Conservation (phyloP, 2,797 vertebrate genomes). For the Sus cebifrons region DNA sequence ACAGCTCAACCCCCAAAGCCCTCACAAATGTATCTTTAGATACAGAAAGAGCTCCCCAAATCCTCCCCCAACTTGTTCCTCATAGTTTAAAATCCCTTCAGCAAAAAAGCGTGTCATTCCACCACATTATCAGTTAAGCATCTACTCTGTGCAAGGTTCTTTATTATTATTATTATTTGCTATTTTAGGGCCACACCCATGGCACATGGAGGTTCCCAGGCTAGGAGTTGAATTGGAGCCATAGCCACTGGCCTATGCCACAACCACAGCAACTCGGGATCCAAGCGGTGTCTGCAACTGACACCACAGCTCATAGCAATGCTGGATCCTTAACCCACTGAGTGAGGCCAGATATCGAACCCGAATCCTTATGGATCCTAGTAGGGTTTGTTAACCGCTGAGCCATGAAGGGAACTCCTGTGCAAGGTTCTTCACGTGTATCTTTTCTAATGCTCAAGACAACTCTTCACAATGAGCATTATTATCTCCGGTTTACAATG, state of each 20-base stretch:
- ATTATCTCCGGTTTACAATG: conserved; percentile 44
- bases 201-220: too few species aligned
- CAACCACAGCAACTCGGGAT: too few species aligned
- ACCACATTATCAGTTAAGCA: conserved; percentile 22
- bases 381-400: too few species aligned
- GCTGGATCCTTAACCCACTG: too few species aligned
- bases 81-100: conserved; percentile 33
- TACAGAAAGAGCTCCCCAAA: conserved; percentile 23
- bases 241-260: too few species aligned
- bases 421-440: conserved; percentile 16
- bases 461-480: conserved; percentile 18
- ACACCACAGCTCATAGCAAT: too few species aligned
- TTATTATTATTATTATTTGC: neutral
- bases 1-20: conserved; percentile 18
- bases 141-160: neutral
- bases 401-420: neutral
- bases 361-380: too few species aligned
- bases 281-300: too few species aligned
- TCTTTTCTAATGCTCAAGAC: conserved; percentile 46
- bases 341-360: too few species aligned
- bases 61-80: neutral
- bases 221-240: too few species aligned
- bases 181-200: too few species aligned
- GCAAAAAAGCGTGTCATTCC: conserved; percentile 10
- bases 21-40: conserved; percentile 58